A percentile compares a stretch with the other conserved stretches of the same genome.
These are phyloP conservation scores for Bellardia bayeri DNA, from an alignment of 2,888 invertebrate species.

Conservation along the genomic window DNA sequence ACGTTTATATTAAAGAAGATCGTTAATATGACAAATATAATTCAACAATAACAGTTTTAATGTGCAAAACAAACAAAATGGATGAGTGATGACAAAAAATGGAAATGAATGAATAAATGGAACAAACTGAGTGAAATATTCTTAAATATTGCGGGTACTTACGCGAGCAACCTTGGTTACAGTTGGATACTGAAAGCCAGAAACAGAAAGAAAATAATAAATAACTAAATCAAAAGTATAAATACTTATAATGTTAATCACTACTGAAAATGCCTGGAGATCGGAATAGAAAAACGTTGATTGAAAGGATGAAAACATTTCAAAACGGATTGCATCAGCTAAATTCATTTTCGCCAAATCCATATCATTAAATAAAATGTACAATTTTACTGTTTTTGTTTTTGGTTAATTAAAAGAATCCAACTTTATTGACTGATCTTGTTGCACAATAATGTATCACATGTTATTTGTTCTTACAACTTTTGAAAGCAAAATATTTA, in stretches of 20 bases:
- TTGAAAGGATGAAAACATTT: not conserved
- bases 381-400: not conserved
- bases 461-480: constrained; percentile 1
- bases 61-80: not conserved
- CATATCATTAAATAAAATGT: constrained; percentile 18
- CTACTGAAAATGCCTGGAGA: constrained; percentile 20
- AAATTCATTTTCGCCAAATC: constrained; percentile 1
- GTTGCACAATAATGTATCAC: constrained; percentile 16
- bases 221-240: not conserved
- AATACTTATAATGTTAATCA: not conserved
- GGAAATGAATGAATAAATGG: not conserved
- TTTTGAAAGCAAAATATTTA: not conserved
- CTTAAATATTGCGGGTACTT: constrained; percentile 73
- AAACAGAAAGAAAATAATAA: constrained; percentile 45
- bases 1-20: not conserved
- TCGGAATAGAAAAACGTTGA: constrained; percentile 62
- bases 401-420: constrained; percentile 29
- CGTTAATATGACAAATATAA: not conserved
- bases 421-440: constrained; percentile 47
- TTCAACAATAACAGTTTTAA: not conserved
- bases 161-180: constrained; percentile 79
- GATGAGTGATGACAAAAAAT: not conserved
- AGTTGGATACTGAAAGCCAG: constrained; percentile 79
- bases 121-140: not conserved
- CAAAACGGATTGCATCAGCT: constrained; percentile 12